Evolutionary conservation across 2,797 vertebrate genomes (phyloP).

Genomic region (Mus caroli): DNA sequence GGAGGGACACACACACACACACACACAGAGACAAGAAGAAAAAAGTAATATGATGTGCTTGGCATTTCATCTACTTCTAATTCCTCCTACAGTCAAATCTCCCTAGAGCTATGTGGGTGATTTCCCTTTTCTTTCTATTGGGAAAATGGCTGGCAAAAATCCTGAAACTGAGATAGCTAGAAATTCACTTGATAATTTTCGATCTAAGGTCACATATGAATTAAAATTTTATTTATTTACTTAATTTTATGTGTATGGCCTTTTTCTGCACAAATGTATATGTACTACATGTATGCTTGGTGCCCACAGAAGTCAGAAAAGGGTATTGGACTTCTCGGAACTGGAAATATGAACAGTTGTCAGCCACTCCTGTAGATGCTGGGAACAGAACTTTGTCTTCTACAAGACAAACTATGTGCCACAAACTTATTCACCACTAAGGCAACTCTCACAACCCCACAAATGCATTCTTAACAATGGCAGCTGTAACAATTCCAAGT

Average conservation of each 20-base stretch:
- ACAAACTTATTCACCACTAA: background rate
- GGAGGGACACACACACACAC: background rate
- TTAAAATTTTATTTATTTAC: background rate
- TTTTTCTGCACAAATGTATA: background rate
- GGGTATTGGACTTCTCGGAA: background rate
- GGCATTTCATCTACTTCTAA: conserved; percentile 18
- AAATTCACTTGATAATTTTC: conserved; percentile 22
- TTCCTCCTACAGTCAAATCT: background rate
- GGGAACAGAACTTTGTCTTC: background rate
- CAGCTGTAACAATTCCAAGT: background rate
- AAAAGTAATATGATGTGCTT: background rate
- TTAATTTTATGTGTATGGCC: background rate
- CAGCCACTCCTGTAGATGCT: background rate
- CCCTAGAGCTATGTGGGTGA: background rate
- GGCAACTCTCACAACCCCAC: background rate
- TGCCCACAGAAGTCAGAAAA: background rate
- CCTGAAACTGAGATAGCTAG: conserved; percentile 43
- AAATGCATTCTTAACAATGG: background rate
- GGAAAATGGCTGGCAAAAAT: background rate
- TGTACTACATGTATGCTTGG: background rate
- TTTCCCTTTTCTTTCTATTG: background rate
- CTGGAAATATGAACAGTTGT: background rate
- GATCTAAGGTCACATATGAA: conserved; percentile 5
- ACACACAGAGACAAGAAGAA: background rate
- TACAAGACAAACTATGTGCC: background rate